Evolutionary conservation across 2,888 invertebrate species (phyloP).

Genomic region (Synergus japonicus): DNA sequence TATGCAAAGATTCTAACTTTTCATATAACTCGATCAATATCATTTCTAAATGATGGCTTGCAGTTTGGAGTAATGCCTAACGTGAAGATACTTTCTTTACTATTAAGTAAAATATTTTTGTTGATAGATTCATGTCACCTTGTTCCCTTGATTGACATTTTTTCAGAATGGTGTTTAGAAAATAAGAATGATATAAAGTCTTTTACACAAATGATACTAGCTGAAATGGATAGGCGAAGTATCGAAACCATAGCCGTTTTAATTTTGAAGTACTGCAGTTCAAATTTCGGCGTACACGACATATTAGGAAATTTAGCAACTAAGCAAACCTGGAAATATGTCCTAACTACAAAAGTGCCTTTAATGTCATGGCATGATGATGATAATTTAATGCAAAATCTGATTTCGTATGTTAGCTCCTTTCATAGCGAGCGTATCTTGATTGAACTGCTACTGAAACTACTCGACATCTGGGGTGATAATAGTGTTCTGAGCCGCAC

Average conservation of each 20-base stretch:
- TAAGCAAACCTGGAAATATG: conserved; percentile 81
- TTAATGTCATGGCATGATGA: conserved; percentile 79
- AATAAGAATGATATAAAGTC: conserved; percentile 56
- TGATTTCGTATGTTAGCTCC: conserved; percentile 81
- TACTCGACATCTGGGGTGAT: conserved; percentile 85
- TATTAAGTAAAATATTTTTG: conserved; percentile 82
- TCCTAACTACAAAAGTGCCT: conserved; percentile 82
- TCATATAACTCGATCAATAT: conserved; percentile 81
- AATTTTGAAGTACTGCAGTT: conserved; percentile 78
- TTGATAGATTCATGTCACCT: conserved; percentile 80
- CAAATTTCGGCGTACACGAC: conserved; percentile 74
- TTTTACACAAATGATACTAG: conserved; percentile 78
- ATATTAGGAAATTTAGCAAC: conserved; percentile 78
- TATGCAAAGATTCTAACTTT: conserved; percentile 81
- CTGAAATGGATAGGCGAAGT: conserved; percentile 80
- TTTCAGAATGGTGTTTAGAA: conserved; percentile 79
- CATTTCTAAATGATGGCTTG: conserved; percentile 80
- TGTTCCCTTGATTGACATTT: conserved; percentile 79
- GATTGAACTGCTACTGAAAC: conserved; percentile 78
- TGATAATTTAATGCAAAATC: conserved; percentile 80
- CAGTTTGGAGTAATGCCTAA: conserved; percentile 73
- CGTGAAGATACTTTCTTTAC: conserved; percentile 78
- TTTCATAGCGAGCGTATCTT: conserved; percentile 70
- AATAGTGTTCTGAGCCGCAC: conserved; percentile 82
- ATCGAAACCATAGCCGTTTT: conserved; percentile 81